Base-by-base conservation (phyloP, 2,888 invertebrate genomes). In the Lasioglossum marginatum region DNA sequence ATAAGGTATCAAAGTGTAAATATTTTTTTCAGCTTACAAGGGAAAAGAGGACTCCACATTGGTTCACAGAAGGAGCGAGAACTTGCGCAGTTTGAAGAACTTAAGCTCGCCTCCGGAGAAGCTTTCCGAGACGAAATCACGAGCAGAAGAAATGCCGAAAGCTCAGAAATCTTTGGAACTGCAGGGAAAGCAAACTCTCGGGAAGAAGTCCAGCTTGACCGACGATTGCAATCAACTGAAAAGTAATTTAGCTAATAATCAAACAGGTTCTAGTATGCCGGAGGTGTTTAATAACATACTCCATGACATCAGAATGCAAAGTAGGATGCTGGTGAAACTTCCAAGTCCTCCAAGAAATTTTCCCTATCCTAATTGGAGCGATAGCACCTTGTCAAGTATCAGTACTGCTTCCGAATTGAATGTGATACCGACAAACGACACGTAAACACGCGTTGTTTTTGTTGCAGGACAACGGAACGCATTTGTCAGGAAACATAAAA, bases 321-420 rank as follows among this genome's bases (percentile, higher is more conserved):
- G 89, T 82, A 88, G 88, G 77, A 88, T 92, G 79, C 89, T 92
- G 43, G 89, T 93, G 27, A 90, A 88, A 48, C 79, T 92, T 45
- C 93, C 92, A 23, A 93, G 93, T 72, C 93, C 93, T 14, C 90
- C 92, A 31, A 90, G 92, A 34, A 84, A 92, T 77, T 93, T 86
- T 91, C 93, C 92, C 14, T 85, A 88, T 81, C 91, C 93, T 14
- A 91, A 94, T 79, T 93, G 92, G 92, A 93, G 91, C 76, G 93
- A 93, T 31, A 93, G 91, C 75, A 92, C 93, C 45, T 79, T 93
- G 48, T 92, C 91, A 31, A 93, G 93, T 48, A 91, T 93, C 73
- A 93, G 92, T 86, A 91, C 87, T 4, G 89, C 88, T 27, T 91
- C 93, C 3, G 93, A 90, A 40, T 86, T 91, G 23, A 92, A 92